Conservation (phyloP, 2,113 vertebrate species). For the Rattus norvegicus region DNA sequence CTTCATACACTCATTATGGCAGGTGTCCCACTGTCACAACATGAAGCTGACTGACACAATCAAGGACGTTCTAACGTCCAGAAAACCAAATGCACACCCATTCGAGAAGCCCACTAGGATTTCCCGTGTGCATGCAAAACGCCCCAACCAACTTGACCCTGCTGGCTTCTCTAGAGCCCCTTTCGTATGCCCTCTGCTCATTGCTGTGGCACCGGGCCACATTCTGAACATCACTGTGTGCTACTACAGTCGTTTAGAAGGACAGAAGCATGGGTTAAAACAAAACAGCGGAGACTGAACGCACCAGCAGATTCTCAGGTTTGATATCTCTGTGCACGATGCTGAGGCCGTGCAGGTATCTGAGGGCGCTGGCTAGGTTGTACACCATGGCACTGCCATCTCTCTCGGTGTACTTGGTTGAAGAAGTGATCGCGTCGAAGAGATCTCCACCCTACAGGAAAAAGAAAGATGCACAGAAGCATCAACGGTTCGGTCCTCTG, state of each 20-base stretch:
- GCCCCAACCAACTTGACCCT: background rate
- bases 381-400: slow-evolving; percentile 96
- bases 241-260: slow-evolving; percentile 4
- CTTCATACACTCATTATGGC: background rate
- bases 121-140: background rate
- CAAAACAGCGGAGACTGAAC: background rate
- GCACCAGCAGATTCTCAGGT: slow-evolving; percentile 97
- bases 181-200: background rate
- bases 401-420: slow-evolving; percentile 96
- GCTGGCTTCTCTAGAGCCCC: background rate
- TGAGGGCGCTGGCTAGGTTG: slow-evolving; percentile 94
- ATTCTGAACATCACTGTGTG: slow-evolving; percentile 58
- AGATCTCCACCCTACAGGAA: slow-evolving; percentile 94
- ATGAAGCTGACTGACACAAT: background rate
- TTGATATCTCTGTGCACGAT: slow-evolving; percentile 99
- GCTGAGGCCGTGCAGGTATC: slow-evolving; percentile 95
- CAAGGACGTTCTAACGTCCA: slow-evolving; percentile 63
- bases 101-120: slow-evolving; percentile 7
- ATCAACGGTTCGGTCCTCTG: background rate
- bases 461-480: background rate
- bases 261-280: background rate
- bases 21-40: background rate
- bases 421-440: slow-evolving; percentile 98
- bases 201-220: background rate
- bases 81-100: background rate